Evolutionary conservation across 2,888 invertebrate species (phyloP).

Genomic region (Lepidochitona cinerea): DNA sequence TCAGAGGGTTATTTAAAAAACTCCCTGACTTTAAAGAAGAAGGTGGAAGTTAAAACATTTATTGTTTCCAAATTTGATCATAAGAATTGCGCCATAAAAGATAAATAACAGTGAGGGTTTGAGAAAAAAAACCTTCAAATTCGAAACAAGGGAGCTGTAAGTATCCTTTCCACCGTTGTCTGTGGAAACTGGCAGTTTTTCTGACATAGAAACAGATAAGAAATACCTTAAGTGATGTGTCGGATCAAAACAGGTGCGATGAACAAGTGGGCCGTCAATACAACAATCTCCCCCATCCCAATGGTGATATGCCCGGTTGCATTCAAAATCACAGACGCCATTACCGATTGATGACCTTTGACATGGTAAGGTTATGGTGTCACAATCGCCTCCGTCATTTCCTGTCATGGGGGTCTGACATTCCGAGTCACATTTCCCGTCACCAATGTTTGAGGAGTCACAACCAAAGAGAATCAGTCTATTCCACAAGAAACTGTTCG

Average conservation of each 20-base stretch:
- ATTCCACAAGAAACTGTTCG: slow-evolving; percentile 45
- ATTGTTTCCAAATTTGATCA: no score
- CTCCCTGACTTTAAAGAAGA: no score
- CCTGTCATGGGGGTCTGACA: slow-evolving; percentile 58
- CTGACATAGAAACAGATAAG: not conserved
- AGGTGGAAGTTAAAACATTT: no score
- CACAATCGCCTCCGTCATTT: slow-evolving; percentile 67
- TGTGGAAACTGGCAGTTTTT: not conserved
- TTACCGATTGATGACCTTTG: slow-evolving; percentile 41
- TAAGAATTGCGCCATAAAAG: no score
- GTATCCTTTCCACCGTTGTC: not conserved
- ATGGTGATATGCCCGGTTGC: slow-evolving; percentile 54
- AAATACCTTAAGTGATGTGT: slow-evolving; percentile 45
- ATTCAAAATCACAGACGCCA: slow-evolving; percentile 57
- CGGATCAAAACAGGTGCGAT: slow-evolving; percentile 57
- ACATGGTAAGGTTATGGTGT: slow-evolving; percentile 41
- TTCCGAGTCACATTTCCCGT: slow-evolving; percentile 55
- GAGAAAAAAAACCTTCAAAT: no score
- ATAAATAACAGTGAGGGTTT: no score
- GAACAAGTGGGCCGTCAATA: slow-evolving; percentile 29
- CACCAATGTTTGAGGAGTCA: slow-evolving; percentile 53
- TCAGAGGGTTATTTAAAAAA: no score
- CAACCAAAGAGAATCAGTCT: slow-evolving; percentile 56
- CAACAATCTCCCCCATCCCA: slow-evolving; percentile 68
- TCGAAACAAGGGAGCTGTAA: no score